Conservation (phyloP, 2,797 vertebrate genomes). For the Tokudaia muenninki region DNA sequence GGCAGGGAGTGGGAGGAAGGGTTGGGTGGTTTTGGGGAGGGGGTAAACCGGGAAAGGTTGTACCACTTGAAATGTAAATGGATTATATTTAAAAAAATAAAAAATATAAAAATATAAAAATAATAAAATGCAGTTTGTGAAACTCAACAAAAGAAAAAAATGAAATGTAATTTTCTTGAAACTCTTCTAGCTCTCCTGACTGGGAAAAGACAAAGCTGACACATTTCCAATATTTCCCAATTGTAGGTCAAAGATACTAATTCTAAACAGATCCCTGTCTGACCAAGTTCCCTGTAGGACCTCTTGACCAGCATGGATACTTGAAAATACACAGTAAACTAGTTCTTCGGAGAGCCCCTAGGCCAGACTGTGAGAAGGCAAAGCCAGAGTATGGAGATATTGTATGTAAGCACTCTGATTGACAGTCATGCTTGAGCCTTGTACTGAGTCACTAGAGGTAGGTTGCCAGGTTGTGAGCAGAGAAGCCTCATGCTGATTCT, state of each 20-base stretch:
- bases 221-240: background rate
- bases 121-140: too few species aligned
- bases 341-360: background rate
- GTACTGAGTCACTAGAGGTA: background rate
- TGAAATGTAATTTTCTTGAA: background rate
- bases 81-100: too few species aligned
- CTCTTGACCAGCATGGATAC: background rate
- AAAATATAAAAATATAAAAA: too few species aligned
- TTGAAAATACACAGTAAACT: background rate
- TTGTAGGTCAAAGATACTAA: background rate
- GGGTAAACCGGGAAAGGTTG: too few species aligned
- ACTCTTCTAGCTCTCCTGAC: background rate
- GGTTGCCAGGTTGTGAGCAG: background rate
- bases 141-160: background rate
- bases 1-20: too few species aligned
- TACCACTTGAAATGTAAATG: too few species aligned
- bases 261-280: background rate
- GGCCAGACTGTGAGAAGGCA: background rate
- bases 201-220: background rate
- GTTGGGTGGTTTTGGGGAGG: too few species aligned
- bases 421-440: background rate
- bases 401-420: fast-evolving
- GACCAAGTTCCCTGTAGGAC: background rate
- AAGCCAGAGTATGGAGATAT: background rate
- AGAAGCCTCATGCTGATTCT: background rate